Base-by-base conservation (phyloP, 2,888 invertebrate species). In the Helleia helle region DNA sequence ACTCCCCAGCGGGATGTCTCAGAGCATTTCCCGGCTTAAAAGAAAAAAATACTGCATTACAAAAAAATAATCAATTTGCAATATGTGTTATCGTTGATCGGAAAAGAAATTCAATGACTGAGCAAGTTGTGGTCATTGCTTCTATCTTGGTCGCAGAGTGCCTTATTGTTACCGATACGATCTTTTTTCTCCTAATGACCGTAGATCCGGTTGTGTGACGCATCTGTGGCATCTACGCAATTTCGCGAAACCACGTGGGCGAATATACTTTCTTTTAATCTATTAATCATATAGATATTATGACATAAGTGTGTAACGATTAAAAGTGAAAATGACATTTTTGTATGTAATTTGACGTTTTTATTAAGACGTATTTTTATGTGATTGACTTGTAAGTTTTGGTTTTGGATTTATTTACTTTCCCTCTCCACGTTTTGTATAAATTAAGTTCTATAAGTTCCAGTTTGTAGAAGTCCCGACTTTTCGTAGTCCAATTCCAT, bases 181-280 rank as follows among this genome's bases (percentile, higher is more conserved):
- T 79, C 76, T 66, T 71, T 73, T 72, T 74, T 75, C 65, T 59
- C 67, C 70, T 80, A 79, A 80, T 79, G 72, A 73, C 67, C 64
- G 59, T 58, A 71, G 74, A 74, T 80, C 80, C 79, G 76, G 80
- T 66, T 52, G 73, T 79, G 58, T 71, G 71, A 75, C 72, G 75
- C 71, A 73, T 68, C 75, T 73, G 66, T 70, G 74, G 67, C 74
- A 77, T 76, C 59, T 48, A 54, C 54, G 48, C 52, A 17, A 34
- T 34, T 34, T 22, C 22, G 58, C 67, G 64, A 58, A 63, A 70
- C 66, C 71, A 72, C 38, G 55, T 17, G 34, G 18, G 34, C 18
- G 34, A 11, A 15, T 18, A 18, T 34, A 34, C 34, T 34, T 34
- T 34, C 34, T 34, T 34, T 34, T 22, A 34, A 8, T 34, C 34